Base-by-base conservation (phyloP, 2,888 invertebrate genomes). In the Agonum fuliginosum region DNA sequence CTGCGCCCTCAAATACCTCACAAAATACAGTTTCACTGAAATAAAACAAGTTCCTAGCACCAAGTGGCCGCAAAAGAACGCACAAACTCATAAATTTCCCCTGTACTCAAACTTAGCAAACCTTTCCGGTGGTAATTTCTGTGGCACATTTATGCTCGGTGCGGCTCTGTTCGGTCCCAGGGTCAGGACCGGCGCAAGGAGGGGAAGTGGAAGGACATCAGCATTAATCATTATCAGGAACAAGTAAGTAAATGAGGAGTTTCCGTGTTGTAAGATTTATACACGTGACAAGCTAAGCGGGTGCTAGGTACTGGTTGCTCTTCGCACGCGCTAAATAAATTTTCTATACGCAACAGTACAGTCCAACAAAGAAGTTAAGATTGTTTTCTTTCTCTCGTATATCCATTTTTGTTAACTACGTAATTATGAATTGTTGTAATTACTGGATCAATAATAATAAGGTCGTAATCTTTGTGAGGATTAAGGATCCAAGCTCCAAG, bases 241-340 rank as follows among this genome's bases (percentile, higher is more conserved):
- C 34, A 65, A 22, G 20, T 10, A 62, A 74, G 65, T 74, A 65
- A 74, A 74, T 74, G 74, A 74, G 74, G 46, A 65, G 46, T 74
- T 74, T 74, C 74, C 74, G 74, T 74, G 74, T 58, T 46, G 30
- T 46, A 74, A 74, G 74, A 74, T 74, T 74, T 74, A 74, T 74
- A 65, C 43, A 20, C 65, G 74, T 74, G 74, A 46, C 74, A 69
- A 22, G 67, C 12, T 24, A 27, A 27, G 27, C 12, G n/a, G n/a
- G 22, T 27, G 27, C n/a, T n/a, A n/a, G n/a, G n/a, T n/a, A n/a
- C n/a, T n/a, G n/a, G n/a, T n/a, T n/a, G n/a, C n/a, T n/a, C n/a
- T n/a, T n/a, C n/a, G n/a, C n/a, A n/a, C n/a, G n/a, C n/a, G n/a
- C n/a, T n/a, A n/a, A n/a, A n/a, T n/a, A n/a, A n/a, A n/a, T n/a